These are phyloP conservation scores for Pseudobourletiella spinata DNA, from an alignment of 1,140 invertebrate genomes.

Conservation along the genomic window DNA sequence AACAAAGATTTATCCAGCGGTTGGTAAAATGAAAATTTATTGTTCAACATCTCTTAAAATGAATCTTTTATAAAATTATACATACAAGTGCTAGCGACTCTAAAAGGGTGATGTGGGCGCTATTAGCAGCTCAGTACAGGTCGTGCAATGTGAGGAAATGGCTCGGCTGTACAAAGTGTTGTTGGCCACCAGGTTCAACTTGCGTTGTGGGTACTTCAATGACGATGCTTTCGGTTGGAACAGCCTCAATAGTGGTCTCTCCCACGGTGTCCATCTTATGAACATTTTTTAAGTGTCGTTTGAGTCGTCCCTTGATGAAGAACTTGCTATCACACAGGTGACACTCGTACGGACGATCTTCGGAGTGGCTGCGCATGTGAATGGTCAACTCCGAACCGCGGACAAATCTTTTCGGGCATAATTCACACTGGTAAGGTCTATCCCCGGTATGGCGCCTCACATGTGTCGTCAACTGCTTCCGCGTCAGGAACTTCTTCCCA, in stretches of 20 bases:
- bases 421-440: background rate
- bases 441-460: background rate
- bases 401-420: background rate
- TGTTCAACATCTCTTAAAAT: too few relatives aligned
- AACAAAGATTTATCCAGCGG: too few relatives aligned
- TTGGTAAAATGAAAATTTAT: too few relatives aligned
- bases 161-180: background rate
- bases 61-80: too few relatives aligned
- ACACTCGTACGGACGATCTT: background rate
- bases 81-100: too few relatives aligned
- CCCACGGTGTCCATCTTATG: background rate
- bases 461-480: background rate
- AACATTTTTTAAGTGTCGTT: background rate
- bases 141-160: background rate
- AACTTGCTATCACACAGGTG: conserved; percentile 2
- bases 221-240: background rate
- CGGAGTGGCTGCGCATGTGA: background rate
- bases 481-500: background rate
- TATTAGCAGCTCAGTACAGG: too few relatives aligned
- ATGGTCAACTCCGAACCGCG: background rate
- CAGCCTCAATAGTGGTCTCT: background rate
- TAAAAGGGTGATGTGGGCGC: too few relatives aligned
- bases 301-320: background rate
- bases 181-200: conserved; percentile 1
- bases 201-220: background rate